Conservation (phyloP, 2,113 vertebrate species). For the Gadus chalcogrammus region DNA sequence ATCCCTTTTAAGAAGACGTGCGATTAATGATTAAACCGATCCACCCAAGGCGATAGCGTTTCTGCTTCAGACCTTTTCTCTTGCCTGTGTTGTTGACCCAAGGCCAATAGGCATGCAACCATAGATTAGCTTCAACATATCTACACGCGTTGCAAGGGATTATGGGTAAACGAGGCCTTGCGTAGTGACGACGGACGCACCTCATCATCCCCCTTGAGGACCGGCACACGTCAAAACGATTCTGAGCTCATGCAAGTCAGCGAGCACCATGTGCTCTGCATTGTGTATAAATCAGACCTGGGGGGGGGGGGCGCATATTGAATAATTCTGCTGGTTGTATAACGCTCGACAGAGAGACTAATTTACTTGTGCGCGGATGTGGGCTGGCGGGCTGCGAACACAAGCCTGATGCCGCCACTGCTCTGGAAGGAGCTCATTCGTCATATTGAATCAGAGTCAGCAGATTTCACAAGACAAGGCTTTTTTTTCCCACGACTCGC, state of each 20-base stretch:
- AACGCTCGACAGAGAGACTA: slow-evolving; percentile 20
- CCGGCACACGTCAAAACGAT: too few species aligned
- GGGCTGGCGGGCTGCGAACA: slow-evolving; percentile 2
- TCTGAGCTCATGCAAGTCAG: too few species aligned
- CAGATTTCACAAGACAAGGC: slow-evolving; percentile 38
- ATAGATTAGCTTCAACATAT: too few species aligned
- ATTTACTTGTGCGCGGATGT: slow-evolving; percentile 13
- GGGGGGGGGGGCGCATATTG: slow-evolving; percentile 11
- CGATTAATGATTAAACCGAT: not conserved
- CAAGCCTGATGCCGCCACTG: slow-evolving; percentile 5
- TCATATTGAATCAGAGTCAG: slow-evolving; percentile 29
- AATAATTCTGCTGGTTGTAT: slow-evolving; percentile 18
- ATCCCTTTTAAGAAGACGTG: too few species aligned
- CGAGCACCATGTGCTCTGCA: too few species aligned
- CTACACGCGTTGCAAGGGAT: too few species aligned
- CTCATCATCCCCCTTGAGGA: too few species aligned
- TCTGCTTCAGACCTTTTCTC: not conserved
- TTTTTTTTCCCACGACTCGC: slow-evolving; percentile 27
- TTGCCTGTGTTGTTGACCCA: not conserved
- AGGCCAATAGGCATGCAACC: too few species aligned
- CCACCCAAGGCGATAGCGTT: not conserved
- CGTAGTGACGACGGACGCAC: too few species aligned
- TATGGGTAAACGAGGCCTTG: too few species aligned
- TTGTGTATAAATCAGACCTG: too few species aligned
- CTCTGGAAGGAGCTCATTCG: slow-evolving; percentile 19